A percentile compares a stretch with the other conserved stretches of the same genome.
These are phyloP conservation scores for Protobothrops flavoviridis DNA, from an alignment of 2,113 vertebrate species.

Conservation along the genomic window DNA sequence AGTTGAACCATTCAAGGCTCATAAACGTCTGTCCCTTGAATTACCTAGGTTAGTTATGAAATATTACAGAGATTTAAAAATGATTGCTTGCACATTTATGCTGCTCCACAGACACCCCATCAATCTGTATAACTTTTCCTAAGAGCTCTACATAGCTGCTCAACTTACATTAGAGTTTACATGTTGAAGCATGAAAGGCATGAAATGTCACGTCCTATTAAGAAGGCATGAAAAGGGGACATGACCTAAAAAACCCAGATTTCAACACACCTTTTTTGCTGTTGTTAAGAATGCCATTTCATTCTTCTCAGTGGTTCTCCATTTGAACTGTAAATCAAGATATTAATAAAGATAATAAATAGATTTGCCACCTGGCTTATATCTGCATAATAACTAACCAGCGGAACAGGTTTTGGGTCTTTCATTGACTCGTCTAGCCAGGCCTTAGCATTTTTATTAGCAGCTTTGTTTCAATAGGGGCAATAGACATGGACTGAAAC, in stretches of 20 bases:
- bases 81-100: background rate
- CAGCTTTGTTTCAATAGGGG: background rate
- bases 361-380: background rate
- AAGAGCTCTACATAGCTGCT: background rate
- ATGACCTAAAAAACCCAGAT: background rate
- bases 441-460: background rate
- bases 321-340: background rate
- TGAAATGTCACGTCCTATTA: background rate
- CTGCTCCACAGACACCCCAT: background rate
- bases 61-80: background rate
- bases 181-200: background rate
- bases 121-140: background rate
- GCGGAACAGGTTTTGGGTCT: background rate
- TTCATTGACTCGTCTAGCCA: background rate
- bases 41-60: background rate
- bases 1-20: background rate
- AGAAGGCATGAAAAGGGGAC: background rate
- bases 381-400: slow-evolving; percentile 7
- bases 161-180: background rate
- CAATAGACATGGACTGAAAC: background rate
- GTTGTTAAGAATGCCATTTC: background rate
- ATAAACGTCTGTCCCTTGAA: background rate
- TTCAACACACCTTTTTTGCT: background rate
- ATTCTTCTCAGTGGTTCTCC: background rate
- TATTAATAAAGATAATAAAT: background rate